These are phyloP conservation scores for human DNA, from an alignment of 2,113 vertebrate species.

Conservation along the genomic window DNA sequence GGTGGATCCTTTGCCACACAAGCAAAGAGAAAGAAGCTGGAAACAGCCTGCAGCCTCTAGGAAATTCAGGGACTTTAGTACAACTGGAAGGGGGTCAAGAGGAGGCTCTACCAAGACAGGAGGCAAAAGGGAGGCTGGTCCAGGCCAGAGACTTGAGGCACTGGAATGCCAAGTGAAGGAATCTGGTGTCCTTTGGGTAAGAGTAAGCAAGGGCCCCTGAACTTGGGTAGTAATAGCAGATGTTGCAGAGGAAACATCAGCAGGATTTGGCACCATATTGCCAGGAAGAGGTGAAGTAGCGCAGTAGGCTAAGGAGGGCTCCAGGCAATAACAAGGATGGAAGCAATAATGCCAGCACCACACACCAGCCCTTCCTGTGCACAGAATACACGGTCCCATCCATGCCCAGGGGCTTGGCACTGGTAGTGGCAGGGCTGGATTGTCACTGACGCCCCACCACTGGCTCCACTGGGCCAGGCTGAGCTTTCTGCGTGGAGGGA, in stretches of 20 bases:
- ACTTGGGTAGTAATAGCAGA: not conserved
- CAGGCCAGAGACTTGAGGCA: not conserved
- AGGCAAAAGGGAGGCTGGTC: not conserved
- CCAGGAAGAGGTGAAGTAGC: not conserved
- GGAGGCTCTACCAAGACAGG: not conserved
- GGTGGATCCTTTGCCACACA: not conserved
- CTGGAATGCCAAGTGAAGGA: not conserved
- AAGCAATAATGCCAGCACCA: too few relatives aligned
- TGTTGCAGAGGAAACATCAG: not conserved
- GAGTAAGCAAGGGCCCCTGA: not conserved
- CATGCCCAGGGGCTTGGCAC: accelerated
- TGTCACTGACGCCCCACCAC: not conserved
- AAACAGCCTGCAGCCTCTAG: not conserved
- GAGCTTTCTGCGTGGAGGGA: not conserved
- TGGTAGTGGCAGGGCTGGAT: not conserved
- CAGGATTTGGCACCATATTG: not conserved
- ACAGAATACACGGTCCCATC: not conserved
- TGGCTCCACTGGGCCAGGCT: not conserved
- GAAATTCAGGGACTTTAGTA: too few relatives aligned
- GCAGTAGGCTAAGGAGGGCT: too few relatives aligned
- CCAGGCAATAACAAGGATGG: too few relatives aligned
- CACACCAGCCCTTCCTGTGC: not conserved
- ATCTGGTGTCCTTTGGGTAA: not conserved
- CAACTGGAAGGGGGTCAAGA: not conserved
- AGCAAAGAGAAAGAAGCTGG: not conserved